A percentile compares a stretch with the other conserved stretches of the same genome.
phyloP scores from a whole-genome alignment of 64 coral and sea anemone genomes.

The Porites australiensis region DNA sequence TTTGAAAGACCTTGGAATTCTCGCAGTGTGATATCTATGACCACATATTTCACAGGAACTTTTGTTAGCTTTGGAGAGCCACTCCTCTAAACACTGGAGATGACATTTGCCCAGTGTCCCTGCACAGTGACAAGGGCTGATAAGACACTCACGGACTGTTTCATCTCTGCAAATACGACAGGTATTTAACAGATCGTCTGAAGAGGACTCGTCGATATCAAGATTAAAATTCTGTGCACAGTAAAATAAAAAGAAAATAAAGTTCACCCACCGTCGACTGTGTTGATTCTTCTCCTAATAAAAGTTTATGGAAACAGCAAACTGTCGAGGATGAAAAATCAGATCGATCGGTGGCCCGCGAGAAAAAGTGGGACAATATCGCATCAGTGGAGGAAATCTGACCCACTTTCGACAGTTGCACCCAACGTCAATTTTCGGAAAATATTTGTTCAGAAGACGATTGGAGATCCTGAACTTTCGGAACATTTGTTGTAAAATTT shows the following conservation, averaged over 20 bases:
- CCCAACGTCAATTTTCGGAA: too few relatives aligned
- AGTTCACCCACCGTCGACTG: too few relatives aligned
- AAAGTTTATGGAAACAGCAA: too few relatives aligned
- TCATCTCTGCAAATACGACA: slow-evolving; percentile 91
- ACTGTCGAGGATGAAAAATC: too few relatives aligned
- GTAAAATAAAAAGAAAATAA: neutral
- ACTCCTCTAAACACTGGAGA: slow-evolving; percentile 79
- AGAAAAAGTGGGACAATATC: too few relatives aligned
- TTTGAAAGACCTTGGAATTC: slow-evolving; percentile 66
- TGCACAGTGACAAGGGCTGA: slow-evolving; percentile 81
- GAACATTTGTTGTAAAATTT: too few relatives aligned
- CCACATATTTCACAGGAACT: slow-evolving; percentile 85
- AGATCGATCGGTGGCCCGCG: too few relatives aligned
- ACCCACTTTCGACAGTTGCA: too few relatives aligned
- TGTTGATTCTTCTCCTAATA: too few relatives aligned
- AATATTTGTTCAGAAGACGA: too few relatives aligned
- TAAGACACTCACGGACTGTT: slow-evolving; percentile 46
- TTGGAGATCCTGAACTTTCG: too few relatives aligned
- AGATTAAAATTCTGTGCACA: slow-evolving; percentile 9
- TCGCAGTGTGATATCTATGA: slow-evolving; percentile 63
- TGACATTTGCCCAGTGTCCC: slow-evolving; percentile 84
- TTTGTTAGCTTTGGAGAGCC: slow-evolving; percentile 88
- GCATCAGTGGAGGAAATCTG: too few relatives aligned
- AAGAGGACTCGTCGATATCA: neutral
- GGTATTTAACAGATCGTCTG: slow-evolving; percentile 40